These are phyloP conservation scores for Operophtera brumata DNA, from an alignment of 2,888 invertebrate genomes.

Conservation along the genomic window DNA sequence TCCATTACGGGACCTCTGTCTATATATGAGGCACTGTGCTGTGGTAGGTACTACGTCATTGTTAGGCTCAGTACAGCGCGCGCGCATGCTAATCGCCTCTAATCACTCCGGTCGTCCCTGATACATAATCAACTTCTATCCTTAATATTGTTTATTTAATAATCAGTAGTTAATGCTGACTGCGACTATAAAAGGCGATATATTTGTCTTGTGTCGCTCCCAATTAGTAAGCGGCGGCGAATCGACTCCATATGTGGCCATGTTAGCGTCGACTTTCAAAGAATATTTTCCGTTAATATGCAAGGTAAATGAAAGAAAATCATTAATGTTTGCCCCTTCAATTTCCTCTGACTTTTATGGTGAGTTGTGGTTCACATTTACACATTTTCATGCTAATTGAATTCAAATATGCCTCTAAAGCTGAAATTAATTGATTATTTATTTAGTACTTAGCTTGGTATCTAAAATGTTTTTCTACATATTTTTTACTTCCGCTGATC, in stretches of 20 bases:
- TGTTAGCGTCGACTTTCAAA: slow-evolving; percentile 63
- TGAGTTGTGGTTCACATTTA: slow-evolving; percentile 38
- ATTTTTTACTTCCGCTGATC: too few species aligned
- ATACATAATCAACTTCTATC: slow-evolving; percentile 68
- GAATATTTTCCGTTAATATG: slow-evolving; percentile 69
- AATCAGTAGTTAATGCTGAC: slow-evolving; percentile 70
- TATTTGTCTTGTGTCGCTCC: slow-evolving; percentile 76
- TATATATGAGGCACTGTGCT: slow-evolving; percentile 2
- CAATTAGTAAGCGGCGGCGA: slow-evolving; percentile 73
- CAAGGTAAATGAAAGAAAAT: slow-evolving; percentile 71
- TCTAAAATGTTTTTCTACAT: too few species aligned
- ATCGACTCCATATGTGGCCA: slow-evolving; percentile 75
- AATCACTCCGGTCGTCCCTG: slow-evolving; percentile 77
- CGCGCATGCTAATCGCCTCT: slow-evolving; percentile 75
- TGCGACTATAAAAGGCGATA: slow-evolving; percentile 75
- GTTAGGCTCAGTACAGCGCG: slow-evolving; percentile 39
- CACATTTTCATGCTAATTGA: slow-evolving; percentile 9
- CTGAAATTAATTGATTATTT: neutral
- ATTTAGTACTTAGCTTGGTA: neutral
- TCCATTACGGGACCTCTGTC: neutral
- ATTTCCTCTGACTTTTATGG: slow-evolving; percentile 63
- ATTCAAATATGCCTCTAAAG: slow-evolving; percentile 2
- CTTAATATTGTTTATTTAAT: slow-evolving; percentile 75
- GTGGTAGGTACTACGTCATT: neutral
- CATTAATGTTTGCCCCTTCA: slow-evolving; percentile 70